phyloP scores from a whole-genome alignment of 1,140 invertebrate genomes.

The Nephila pilipes region DNA sequence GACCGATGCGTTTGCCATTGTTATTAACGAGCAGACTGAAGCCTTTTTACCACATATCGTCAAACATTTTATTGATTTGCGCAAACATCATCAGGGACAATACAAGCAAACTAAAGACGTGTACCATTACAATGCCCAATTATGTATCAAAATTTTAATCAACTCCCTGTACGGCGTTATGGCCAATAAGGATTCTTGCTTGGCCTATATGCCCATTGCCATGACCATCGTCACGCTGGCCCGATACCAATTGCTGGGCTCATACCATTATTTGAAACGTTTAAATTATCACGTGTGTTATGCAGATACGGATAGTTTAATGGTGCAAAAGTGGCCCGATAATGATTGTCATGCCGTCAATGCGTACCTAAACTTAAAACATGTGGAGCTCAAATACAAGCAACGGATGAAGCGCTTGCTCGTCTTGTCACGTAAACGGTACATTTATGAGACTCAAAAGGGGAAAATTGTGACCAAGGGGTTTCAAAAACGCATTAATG shows the following conservation, averaged over 20 bases:
- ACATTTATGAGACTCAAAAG: neutral
- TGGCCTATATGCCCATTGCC: slow-evolving; percentile 9
- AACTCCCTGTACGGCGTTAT: slow-evolving; percentile 52
- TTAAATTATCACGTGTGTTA: neutral
- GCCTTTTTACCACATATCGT: slow-evolving; percentile 8
- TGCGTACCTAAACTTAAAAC: neutral
- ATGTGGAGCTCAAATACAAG: neutral
- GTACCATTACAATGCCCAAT: slow-evolving; percentile 45
- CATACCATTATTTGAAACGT: slow-evolving; percentile 16
- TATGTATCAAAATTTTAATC: slow-evolving; percentile 50
- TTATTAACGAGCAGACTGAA: neutral
- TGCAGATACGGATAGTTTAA: slow-evolving; percentile 33
- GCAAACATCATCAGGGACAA: neutral
- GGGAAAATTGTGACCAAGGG: neutral
- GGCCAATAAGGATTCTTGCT: slow-evolving; percentile 41
- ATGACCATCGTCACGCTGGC: slow-evolving; percentile 44
- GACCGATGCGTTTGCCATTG: neutral
- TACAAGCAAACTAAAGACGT: slow-evolving; percentile 28
- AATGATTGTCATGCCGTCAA: neutral
- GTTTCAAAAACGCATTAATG: slow-evolving; percentile 4
- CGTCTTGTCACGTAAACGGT: neutral
- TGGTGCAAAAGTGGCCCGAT: neutral
- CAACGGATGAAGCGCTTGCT: neutral
- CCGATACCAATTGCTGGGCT: slow-evolving; percentile 28
- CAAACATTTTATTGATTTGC: neutral